A percentile compares a stretch with the other conserved stretches of the same genome.
These are phyloP conservation scores for Catocala nupta DNA, from an alignment of 2,888 invertebrate species.

Conservation along the genomic window DNA sequence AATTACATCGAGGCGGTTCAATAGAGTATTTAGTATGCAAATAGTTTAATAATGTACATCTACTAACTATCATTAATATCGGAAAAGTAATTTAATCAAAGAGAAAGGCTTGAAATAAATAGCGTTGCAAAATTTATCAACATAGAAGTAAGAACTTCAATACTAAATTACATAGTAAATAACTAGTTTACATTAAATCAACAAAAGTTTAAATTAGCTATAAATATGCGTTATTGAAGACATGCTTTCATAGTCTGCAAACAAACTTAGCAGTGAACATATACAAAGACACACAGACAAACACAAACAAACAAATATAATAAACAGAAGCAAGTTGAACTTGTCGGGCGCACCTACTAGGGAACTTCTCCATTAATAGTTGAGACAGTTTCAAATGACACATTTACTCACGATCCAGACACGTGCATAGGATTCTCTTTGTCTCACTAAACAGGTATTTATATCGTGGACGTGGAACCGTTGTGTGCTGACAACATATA, in stretches of 20 bases:
- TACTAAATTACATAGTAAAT: too few species aligned
- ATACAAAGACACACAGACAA: constrained; percentile 30
- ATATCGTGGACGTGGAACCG: constrained; percentile 41
- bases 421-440: constrained; percentile 46
- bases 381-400: constrained; percentile 29
- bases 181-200: too few species aligned
- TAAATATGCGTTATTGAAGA: constrained; percentile 29
- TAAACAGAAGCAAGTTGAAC: constrained; percentile 30
- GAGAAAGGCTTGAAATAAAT: too few species aligned
- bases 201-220: not conserved
- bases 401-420: constrained; percentile 40
- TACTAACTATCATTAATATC: too few species aligned
- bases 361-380: constrained; percentile 26
- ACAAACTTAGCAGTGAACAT: constrained; percentile 39
- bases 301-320: constrained; percentile 34
- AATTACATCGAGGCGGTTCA: not conserved
- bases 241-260: constrained; percentile 30
- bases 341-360: constrained; percentile 37
- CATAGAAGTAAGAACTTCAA: too few species aligned
- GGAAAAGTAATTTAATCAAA: too few species aligned
- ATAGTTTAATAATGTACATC: constrained; percentile 12
- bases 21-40: constrained; percentile 11
- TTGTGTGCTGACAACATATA: constrained; percentile 54
- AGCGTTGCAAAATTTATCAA: too few species aligned
- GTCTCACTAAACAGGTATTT: constrained; percentile 43